Conservation (phyloP, 1,140 invertebrate species). For the Diabrotica undecimpunctata region DNA sequence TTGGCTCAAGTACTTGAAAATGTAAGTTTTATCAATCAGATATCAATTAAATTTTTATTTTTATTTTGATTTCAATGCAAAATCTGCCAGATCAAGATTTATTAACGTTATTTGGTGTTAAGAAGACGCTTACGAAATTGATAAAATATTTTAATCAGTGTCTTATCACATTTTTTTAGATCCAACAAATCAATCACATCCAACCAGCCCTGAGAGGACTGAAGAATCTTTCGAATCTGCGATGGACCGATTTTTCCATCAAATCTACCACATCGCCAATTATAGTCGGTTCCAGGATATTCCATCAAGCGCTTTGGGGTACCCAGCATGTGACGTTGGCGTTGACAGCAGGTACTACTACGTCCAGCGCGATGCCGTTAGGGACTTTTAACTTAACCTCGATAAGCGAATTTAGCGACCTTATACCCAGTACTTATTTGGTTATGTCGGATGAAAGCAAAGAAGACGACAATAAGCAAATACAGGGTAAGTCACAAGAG, state of each 20-base stretch:
- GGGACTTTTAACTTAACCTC: slow-evolving; percentile 62
- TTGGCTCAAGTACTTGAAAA: slow-evolving; percentile 79
- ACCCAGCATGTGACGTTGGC: slow-evolving; percentile 67
- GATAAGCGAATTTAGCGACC: slow-evolving; percentile 73
- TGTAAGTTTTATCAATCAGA: slow-evolving; percentile 50
- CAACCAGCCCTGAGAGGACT: slow-evolving; percentile 62
- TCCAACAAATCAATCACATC: slow-evolving; percentile 64
- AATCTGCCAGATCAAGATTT: no score
- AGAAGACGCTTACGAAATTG: no score
- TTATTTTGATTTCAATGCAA: no score
- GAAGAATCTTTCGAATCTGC: slow-evolving; percentile 65
- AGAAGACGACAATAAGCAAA: slow-evolving; percentile 50
- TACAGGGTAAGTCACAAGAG: slow-evolving; percentile 57
- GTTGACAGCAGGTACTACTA: slow-evolving; percentile 55
- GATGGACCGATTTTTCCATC: slow-evolving; percentile 66
- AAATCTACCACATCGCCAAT: slow-evolving; percentile 53
- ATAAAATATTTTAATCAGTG: background rate
- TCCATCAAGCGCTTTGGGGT: slow-evolving; percentile 69
- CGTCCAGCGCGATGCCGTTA: slow-evolving; percentile 47
- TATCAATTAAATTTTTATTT: background rate
- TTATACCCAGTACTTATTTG: slow-evolving; percentile 62
- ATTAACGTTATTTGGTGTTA: no score
- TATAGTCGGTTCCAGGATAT: slow-evolving; percentile 64
- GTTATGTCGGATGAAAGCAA: slow-evolving; percentile 46
- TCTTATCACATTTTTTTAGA: slow-evolving; percentile 48